Evolutionary conservation across 2,797 vertebrate species (phyloP), one percentile per base, ranked within the genome.

Genomic region (Thalassophryne amazonica): DNA sequence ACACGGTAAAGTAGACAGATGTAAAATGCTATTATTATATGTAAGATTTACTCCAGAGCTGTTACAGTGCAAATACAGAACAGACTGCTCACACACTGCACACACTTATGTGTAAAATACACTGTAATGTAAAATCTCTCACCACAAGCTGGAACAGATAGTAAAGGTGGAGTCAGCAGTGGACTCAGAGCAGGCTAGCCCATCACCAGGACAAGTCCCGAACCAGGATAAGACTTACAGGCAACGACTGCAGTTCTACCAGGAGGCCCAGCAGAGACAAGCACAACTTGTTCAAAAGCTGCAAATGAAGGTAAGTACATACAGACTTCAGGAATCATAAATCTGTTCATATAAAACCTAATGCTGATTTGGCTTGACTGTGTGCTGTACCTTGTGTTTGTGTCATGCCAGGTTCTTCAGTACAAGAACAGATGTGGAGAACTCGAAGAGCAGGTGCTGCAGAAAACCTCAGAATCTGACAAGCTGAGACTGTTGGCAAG

Each of bases 391-490:
- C 1, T 10, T 9, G 0, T 37, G 3, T 50, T 48, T 62, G 5
- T 38, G 61, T 49, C 35, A 7, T 46, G 4, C 16, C 43, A 94
- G 91, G 87, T 93, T 39, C 85, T 93, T 42, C 92, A 93, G 59
- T 93, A 92, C 60, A 93, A 94, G 78, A 89, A 62, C 60, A 81
- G 87, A 45, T 93, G 91, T 76, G 89, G 88, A 27, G 90, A 91
- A 28, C 80, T 93, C 11, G 90, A 93, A 55, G 88, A 88, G 13
- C 82, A 89, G 40, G 79, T 92, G 31, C 57, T 92, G 62, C 87
- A 88, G 58, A 93, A 89, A 73, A 89, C 88, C 1, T 88, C 90
- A 0, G 91, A 92, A 49, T 80, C 73, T 11, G 90, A 93, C 63
- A 92, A 87, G 60, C 84, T 87, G 33, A 84, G 84, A 69, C 67